Conservation (phyloP, 2,113 vertebrate species). For the Puma concolor region DNA sequence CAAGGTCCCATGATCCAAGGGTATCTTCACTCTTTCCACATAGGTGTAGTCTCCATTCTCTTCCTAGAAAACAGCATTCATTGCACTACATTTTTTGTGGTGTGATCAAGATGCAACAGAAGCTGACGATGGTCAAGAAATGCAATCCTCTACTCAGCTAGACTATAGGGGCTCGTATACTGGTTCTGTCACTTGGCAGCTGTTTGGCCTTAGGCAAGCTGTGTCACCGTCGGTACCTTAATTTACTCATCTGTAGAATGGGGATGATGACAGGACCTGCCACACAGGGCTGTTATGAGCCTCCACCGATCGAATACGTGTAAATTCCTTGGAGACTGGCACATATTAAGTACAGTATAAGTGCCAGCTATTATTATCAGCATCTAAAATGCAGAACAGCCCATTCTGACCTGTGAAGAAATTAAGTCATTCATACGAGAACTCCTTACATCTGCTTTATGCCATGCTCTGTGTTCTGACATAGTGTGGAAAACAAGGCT, state of each 20-base stretch:
- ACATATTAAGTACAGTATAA: not conserved
- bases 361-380: not conserved
- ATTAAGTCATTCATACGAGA: not conserved
- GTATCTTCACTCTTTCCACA: conserved; percentile 89
- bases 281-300: not conserved
- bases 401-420: not conserved
- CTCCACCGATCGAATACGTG: accelerated
- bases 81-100: not conserved
- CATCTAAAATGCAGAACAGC: not conserved
- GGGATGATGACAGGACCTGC: not conserved
- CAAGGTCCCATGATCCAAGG: conserved; percentile 93
- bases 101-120: not conserved
- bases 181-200: not conserved
- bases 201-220: not conserved
- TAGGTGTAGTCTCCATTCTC: conserved; percentile 94
- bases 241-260: not conserved
- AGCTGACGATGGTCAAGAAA: not conserved
- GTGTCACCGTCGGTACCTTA: not conserved
- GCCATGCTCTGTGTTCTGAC: not conserved
- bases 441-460: not conserved
- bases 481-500: not conserved
- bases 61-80: conserved; percentile 86
- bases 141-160: not conserved
- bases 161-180: not conserved
- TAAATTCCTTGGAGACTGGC: not conserved